Base-by-base conservation (phyloP, 2,797 vertebrate genomes). In the Macroramphosus scolopax region DNA sequence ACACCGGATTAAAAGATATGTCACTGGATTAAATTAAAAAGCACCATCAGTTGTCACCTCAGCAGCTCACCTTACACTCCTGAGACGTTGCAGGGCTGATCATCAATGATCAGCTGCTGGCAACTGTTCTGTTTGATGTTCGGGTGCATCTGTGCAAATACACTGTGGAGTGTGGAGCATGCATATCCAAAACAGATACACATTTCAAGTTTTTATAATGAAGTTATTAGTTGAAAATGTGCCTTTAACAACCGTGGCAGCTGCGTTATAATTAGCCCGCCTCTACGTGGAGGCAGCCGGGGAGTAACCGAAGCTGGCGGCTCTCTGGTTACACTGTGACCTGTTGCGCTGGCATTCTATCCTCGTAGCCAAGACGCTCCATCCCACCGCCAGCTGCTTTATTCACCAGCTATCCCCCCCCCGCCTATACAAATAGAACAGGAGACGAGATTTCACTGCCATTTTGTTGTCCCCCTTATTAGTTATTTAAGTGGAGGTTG, bases 251-350 rank as follows among this genome's bases (percentile, higher is more conserved):
- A 72, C 62, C 76, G 24, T n/a, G 18, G 67, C 58, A 50, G 73
- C 40, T 25, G 55, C 6, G 75, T 75, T 87, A 87, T 83, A 80
- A 87, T 87, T 87, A 87, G 81, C 72, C 62, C 2, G 49, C 62
- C 51, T 37, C 50, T 57, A 52, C 36, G 49, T 45, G 43, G 62
- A 68, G 55, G 69, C 56, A 38, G 70, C 61, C 57, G n/a, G 43
- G 22, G 55, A 54, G 88, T 78, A 89, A 90, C 61, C 7, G 51
- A 81, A 87, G 38, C 82, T 57, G 31, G 36, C 13, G 4, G 44
- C 36, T 75, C 63, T 90, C 82, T 30, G 71, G 81, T 91, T 91
- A 77, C 89, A 57, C 66, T 24, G 62, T 63, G 79, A 79, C 82
- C 74, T 57, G 77, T 57, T 49, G 67, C 57, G 32, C 63, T 52